A percentile compares a stretch with the other conserved stretches of the same genome.
Evolutionary conservation across 2,113 vertebrate species (phyloP).

Genomic region (Conger conger): DNA sequence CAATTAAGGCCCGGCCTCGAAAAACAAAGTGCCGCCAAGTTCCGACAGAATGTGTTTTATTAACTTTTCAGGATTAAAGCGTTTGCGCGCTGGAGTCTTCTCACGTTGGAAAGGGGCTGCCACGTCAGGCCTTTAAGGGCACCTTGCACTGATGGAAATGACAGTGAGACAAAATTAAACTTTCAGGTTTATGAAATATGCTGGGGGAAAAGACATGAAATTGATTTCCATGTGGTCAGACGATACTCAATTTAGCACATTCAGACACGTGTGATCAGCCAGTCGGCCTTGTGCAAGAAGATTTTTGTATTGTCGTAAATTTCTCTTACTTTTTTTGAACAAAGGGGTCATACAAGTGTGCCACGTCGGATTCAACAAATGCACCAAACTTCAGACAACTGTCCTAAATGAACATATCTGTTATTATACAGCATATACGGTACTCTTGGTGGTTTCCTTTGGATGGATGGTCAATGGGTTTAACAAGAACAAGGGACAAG

Average conservation of each 20-base stretch:
- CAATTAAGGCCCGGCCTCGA: slow-evolving; percentile 16
- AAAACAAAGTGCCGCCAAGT: background rate
- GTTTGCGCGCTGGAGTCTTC: background rate
- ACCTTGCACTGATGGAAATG: background rate
- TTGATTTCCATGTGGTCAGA: background rate
- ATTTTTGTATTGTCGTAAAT: too few relatives aligned
- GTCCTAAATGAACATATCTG: too few relatives aligned
- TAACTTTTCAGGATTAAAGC: slow-evolving; percentile 8
- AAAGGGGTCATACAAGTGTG: too few relatives aligned
- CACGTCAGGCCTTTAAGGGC: background rate
- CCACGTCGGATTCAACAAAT: too few relatives aligned
- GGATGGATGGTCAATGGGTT: too few relatives aligned
- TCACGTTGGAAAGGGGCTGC: background rate
- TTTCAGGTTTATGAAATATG: background rate
- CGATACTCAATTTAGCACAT: background rate
- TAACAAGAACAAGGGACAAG: too few relatives aligned
- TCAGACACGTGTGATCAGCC: too few relatives aligned
- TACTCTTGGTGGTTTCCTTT: too few relatives aligned
- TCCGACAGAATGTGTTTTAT: background rate
- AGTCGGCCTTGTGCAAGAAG: too few relatives aligned
- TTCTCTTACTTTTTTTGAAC: too few relatives aligned
- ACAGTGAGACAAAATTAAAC: background rate
- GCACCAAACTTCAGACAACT: too few relatives aligned
- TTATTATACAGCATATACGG: too few relatives aligned
- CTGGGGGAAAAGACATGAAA: background rate